Evolutionary conservation across 2,797 vertebrate genomes (phyloP).

Genomic region (Lerista edwardsae): DNA sequence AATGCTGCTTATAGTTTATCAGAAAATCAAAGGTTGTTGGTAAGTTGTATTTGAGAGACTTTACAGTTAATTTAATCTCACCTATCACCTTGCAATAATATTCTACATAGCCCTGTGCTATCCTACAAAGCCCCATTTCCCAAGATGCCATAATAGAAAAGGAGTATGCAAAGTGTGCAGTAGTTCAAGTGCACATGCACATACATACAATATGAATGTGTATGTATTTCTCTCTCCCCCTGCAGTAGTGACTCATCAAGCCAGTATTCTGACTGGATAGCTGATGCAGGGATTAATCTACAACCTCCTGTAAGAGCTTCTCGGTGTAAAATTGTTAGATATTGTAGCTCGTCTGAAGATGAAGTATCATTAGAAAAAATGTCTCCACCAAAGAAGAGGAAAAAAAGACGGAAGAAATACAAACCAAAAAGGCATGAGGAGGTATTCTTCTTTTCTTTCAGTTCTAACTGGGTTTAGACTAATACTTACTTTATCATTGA

Average conservation of each 20-base stretch:
- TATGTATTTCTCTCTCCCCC: background rate
- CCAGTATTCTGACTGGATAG: conserved; percentile 94
- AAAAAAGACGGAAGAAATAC: conserved; percentile 78
- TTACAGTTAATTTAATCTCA: background rate
- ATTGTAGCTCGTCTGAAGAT: conserved; percentile 90
- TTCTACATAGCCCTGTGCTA: background rate
- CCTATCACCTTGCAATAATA: background rate
- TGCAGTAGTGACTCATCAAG: conserved; percentile 87
- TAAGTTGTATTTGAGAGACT: background rate
- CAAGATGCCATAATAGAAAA: background rate
- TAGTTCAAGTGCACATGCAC: background rate
- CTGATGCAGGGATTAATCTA: conserved; percentile 90
- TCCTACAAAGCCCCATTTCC: background rate
- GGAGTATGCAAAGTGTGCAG: background rate
- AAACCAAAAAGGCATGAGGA: conserved; percentile 70
- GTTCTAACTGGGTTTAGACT: background rate
- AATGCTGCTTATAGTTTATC: background rate
- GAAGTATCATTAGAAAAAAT: conserved; percentile 82
- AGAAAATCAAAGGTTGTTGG: background rate
- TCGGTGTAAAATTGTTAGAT: conserved; percentile 78
- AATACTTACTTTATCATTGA: background rate
- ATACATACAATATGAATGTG: too few relatives aligned
- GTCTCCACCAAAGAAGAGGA: conserved; percentile 76
- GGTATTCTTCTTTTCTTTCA: conserved; percentile 60
- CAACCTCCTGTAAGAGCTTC: conserved; percentile 86